Percentiles rank a stretch among this genome's conserved stretches.
Evolutionary conservation across 1,140 invertebrate genomes (phyloP).

Genomic region (Atopsyche davidsoni): DNA sequence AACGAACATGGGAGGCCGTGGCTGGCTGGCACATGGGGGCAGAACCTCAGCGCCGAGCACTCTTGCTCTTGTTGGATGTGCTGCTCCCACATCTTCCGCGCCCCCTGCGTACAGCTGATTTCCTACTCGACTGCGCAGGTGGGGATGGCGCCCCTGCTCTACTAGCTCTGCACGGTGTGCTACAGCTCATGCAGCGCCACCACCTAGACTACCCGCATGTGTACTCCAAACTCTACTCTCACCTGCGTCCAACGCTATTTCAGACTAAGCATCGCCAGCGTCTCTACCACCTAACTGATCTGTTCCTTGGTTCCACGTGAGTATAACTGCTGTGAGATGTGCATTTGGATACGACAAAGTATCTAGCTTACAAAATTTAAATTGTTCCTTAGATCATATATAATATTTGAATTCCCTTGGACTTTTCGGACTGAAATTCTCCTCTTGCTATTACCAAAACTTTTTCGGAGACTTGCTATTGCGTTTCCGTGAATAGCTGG

Average conservation of each 20-base stretch:
- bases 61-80: constrained; percentile 76
- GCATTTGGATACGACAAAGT: not conserved
- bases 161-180: constrained; percentile 88
- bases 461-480: too few species aligned
- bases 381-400: too few species aligned
- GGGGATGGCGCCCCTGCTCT: constrained; percentile 77
- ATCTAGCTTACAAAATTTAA: constrained; percentile 8
- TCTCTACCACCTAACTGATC: constrained; percentile 78
- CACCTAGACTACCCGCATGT: constrained; percentile 96
- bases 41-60: constrained; percentile 66
- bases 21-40: constrained; percentile 62
- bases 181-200: constrained; percentile 82
- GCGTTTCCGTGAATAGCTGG: too few species aligned
- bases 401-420: constrained; percentile 17
- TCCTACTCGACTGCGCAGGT: constrained; percentile 83
- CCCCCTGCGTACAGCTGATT: constrained; percentile 84
- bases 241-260: constrained; percentile 87
- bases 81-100: constrained; percentile 74
- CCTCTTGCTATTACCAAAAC: too few species aligned
- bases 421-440: constrained; percentile 22
- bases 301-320: constrained; percentile 90
- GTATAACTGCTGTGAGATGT: constrained; percentile 35
- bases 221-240: constrained; percentile 86
- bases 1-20: constrained; percentile 64
- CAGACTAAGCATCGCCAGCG: constrained; percentile 84